Conservation (phyloP, 2,113 vertebrate species). For the Drymodes brunneopygia region DNA sequence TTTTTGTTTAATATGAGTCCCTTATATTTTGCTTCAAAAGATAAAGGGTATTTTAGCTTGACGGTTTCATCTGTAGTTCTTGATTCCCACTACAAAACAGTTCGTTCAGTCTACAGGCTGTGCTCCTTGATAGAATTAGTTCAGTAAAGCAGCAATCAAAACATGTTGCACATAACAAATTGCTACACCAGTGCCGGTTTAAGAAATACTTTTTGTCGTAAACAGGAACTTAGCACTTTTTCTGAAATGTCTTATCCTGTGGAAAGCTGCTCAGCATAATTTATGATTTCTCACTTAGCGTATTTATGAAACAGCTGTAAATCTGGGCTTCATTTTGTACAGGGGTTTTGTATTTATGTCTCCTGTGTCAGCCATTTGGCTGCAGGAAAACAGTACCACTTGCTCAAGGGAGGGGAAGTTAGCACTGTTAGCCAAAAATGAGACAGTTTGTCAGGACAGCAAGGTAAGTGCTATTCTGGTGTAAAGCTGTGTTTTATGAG, state of each 20-base stretch:
- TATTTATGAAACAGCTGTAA: background rate
- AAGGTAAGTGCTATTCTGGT: background rate
- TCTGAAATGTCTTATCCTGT: background rate
- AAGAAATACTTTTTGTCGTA: background rate
- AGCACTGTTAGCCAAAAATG: background rate
- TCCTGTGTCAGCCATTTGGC: background rate
- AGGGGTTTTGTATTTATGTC: background rate
- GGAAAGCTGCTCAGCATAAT: background rate
- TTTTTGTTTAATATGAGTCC: background rate
- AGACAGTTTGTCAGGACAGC: background rate
- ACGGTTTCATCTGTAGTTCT: background rate
- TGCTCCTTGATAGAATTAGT: background rate
- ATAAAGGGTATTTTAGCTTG: background rate
- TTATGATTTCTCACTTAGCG: background rate
- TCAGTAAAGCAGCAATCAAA: background rate
- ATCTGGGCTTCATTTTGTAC: background rate
- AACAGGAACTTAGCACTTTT: slow-evolving; percentile 1
- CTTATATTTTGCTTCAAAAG: background rate
- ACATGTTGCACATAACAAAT: background rate
- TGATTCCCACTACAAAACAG: background rate
- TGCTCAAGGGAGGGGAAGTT: background rate
- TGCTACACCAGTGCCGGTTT: background rate
- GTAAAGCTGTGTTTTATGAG: background rate
- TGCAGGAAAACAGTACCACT: background rate
- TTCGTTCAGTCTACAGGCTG: background rate